Evolutionary conservation across 2,797 vertebrate species (phyloP), one percentile per base, ranked within the genome.

Genomic region (Tenualosa ilisha): DNA sequence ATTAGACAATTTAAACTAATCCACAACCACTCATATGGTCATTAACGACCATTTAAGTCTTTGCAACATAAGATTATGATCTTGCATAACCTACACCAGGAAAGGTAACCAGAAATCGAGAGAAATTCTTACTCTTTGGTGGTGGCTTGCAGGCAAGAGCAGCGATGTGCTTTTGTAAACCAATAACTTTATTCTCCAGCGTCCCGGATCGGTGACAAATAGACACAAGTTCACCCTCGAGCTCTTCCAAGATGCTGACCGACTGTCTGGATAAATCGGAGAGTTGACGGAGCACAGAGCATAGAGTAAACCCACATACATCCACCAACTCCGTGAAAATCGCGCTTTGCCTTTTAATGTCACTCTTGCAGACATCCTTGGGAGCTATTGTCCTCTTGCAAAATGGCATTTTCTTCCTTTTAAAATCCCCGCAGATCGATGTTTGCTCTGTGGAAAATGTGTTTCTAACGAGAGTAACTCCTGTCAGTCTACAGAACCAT

Each of bases 191-290:
- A 84, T 87, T 92, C 91, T 95, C 92, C 90, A 96, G 91, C 82
- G 92, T 93, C 51, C 93, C 92, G 83, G 94, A 95, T 6, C 96
- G 94, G 82, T 72, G 93, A 89, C 93, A 95, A 51, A 93, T 84
- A 81, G 93, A 93, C 84, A 89, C 90, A 88, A 96, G 93, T 85
- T 96, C 95, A 6, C 93, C 95, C 91, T 96, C 94, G 86, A 96
- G 94, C 86, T 96, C 95, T 87, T 94, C 92, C 91, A 96, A 90
- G 94, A 96, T 93, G 93, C 94, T 91, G 89, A 95, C 94, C 59
- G 94, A 94, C 87, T 92, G 94, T 53, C 95, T 93, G 90, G 95
- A 96, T 88, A 96, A 90, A 90, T 96, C 96, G 26, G 95, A 93
- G 63, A 96, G 95, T 93, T 96, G 95, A 31, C 94, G 91, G 82